These are phyloP conservation scores for Dromiciops gliroides DNA, from an alignment of 2,113 vertebrate species.

Conservation along the genomic window DNA sequence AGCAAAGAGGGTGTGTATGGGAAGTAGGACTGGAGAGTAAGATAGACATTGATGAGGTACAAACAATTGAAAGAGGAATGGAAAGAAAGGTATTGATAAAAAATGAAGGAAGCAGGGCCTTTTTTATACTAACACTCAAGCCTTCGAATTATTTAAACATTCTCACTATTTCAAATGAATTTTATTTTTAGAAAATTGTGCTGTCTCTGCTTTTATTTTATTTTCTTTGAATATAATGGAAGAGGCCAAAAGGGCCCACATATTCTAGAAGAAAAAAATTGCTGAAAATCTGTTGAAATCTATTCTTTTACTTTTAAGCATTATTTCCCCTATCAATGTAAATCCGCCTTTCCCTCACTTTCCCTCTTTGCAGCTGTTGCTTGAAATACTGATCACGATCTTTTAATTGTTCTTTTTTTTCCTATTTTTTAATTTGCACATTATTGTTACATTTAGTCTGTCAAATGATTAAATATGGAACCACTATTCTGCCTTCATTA, in stretches of 20 bases:
- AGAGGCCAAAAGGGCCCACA: slow-evolving; percentile 1
- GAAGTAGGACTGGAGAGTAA: neutral
- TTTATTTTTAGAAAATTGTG: slow-evolving; percentile 30
- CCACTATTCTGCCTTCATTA: slow-evolving; percentile 67
- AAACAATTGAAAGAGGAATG: neutral
- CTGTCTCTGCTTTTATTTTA: neutral
- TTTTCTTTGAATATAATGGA: neutral
- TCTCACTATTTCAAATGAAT: neutral
- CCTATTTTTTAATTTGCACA: slow-evolving; percentile 38
- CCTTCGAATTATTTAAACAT: slow-evolving; percentile 15
- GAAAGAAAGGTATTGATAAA: neutral
- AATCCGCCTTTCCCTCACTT: neutral
- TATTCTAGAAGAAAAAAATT: slow-evolving; percentile 27
- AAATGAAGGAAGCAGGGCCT: neutral
- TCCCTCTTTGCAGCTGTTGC: slow-evolving; percentile 28
- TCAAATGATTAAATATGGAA: slow-evolving; percentile 20
- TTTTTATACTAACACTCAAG: neutral
- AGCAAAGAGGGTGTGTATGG: neutral
- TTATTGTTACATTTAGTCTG: slow-evolving; percentile 57
- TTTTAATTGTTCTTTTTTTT: slow-evolving; percentile 24
- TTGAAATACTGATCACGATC: slow-evolving; percentile 3
- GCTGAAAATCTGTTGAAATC: neutral
- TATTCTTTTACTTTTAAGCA: slow-evolving; percentile 32
- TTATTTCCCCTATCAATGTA: slow-evolving; percentile 32
- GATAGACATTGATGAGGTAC: neutral